These are phyloP conservation scores for Athripsodes cinereus DNA, from an alignment of 2,888 invertebrate species.

Conservation along the genomic window DNA sequence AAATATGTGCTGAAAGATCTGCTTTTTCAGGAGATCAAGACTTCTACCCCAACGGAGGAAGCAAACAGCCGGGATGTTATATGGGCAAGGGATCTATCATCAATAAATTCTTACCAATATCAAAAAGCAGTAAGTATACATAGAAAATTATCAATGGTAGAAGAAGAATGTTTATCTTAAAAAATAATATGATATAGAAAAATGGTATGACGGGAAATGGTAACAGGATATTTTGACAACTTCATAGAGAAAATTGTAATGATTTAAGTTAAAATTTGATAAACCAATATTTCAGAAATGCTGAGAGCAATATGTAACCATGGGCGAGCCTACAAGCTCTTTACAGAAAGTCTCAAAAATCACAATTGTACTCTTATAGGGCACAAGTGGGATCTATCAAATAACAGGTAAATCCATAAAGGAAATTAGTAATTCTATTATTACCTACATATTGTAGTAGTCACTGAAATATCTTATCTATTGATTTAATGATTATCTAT, in stretches of 20 bases:
- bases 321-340: slow-evolving; percentile 52
- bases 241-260: too few relatives aligned
- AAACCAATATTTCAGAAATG: slow-evolving; percentile 37
- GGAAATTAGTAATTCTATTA: too few relatives aligned
- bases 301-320: slow-evolving; percentile 56
- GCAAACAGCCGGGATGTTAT: slow-evolving; percentile 58
- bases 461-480: too few relatives aligned
- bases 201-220: too few relatives aligned
- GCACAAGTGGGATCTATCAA: slow-evolving; percentile 49
- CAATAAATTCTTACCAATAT: slow-evolving; percentile 36
- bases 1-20: too few relatives aligned
- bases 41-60: slow-evolving; percentile 65
- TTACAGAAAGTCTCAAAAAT: slow-evolving; percentile 50
- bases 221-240: too few relatives aligned
- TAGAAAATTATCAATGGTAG: not conserved
- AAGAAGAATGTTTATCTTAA: too few relatives aligned
- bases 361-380: slow-evolving; percentile 31
- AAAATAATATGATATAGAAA: too few relatives aligned
- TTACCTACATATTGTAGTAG: too few relatives aligned
- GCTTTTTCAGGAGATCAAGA: slow-evolving; percentile 60
- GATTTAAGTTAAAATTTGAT: too few relatives aligned
- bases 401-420: slow-evolving; percentile 43
- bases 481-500: too few relatives aligned
- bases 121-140: slow-evolving; percentile 38
- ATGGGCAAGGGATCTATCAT: slow-evolving; percentile 35